Evolutionary conservation across 2,113 vertebrate species (phyloP).

Genomic region (Semnornis frantzii): DNA sequence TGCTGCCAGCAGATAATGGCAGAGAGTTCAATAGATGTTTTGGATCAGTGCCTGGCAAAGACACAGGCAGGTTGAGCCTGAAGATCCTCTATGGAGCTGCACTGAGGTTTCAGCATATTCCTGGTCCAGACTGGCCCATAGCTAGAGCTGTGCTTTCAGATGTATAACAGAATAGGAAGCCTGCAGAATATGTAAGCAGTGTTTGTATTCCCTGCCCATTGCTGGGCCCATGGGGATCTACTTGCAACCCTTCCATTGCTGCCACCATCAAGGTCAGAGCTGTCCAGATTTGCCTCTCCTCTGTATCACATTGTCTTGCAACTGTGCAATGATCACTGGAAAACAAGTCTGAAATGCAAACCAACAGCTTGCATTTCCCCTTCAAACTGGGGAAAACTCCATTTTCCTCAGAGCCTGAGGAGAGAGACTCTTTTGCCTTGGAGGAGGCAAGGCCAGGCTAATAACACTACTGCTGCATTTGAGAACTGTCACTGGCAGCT

Average conservation of each 20-base stretch:
- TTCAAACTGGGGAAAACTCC: neutral
- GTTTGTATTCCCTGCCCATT: neutral
- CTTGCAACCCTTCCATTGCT: neutral
- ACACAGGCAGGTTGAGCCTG: constrained; percentile 1
- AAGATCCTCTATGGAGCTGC: neutral
- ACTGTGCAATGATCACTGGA: neutral
- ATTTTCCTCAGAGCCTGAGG: neutral
- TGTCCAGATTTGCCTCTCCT: neutral
- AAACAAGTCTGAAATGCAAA: neutral
- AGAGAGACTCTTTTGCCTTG: neutral
- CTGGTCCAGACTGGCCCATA: neutral
- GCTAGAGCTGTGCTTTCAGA: neutral
- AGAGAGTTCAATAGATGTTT: constrained; percentile 29
- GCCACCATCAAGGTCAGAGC: neutral
- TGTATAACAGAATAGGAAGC: neutral
- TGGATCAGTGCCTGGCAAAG: neutral
- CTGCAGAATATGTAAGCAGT: neutral
- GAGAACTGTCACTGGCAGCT: neutral
- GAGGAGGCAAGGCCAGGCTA: neutral
- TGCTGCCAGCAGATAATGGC: constrained; percentile 17
- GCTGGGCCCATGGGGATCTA: neutral
- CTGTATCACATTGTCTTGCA: neutral
- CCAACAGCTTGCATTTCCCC: neutral
- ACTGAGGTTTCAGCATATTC: neutral
- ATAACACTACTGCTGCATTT: neutral